Percentiles rank a stretch among this genome's conserved stretches.
Conservation (phyloP, 1,140 invertebrate species). For the Pogonognathellus flavescens region DNA sequence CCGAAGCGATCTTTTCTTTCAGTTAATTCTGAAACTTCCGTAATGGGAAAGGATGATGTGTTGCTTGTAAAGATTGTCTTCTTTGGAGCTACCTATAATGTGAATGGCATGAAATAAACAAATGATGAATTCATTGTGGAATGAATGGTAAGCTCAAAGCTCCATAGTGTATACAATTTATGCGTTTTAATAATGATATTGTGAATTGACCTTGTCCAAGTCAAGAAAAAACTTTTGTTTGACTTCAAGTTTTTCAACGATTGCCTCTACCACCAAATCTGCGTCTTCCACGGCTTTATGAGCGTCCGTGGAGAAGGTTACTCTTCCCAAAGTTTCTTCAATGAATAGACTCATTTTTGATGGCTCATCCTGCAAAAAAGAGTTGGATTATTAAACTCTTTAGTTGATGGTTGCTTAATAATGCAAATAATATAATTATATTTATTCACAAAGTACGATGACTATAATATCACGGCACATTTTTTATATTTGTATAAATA, state of each 20-base stretch:
- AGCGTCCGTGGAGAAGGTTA: slow-evolving; percentile 77
- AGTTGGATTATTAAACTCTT: too few relatives aligned
- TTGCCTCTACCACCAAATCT: slow-evolving; percentile 89
- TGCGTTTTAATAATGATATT: too few relatives aligned
- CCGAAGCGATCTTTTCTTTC: slow-evolving; percentile 77
- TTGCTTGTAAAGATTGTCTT: slow-evolving; percentile 88
- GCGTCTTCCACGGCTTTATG: slow-evolving; percentile 76
- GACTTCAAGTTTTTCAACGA: slow-evolving; percentile 85
- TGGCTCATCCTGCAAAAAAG: slow-evolving; percentile 73
- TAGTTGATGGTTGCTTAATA: too few relatives aligned
- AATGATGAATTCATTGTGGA: too few relatives aligned
- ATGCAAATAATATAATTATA: too few relatives aligned
- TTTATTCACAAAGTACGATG: too few relatives aligned
- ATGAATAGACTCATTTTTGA: slow-evolving; percentile 79
- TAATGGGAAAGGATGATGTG: slow-evolving; percentile 88
- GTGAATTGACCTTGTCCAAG: slow-evolving; percentile 71
- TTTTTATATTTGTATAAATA: too few relatives aligned
- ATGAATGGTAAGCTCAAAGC: too few relatives aligned
- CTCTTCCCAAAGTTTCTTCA: slow-evolving; percentile 74
- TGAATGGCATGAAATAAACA: too few relatives aligned
- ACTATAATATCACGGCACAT: too few relatives aligned
- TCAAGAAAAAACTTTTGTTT: slow-evolving; percentile 84
- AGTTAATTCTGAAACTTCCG: slow-evolving; percentile 80
- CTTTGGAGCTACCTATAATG: slow-evolving; percentile 74
- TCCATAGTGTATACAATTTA: too few relatives aligned